Conservation (phyloP, 1,140 invertebrate genomes). For the Dreissena rostriformis region DNA sequence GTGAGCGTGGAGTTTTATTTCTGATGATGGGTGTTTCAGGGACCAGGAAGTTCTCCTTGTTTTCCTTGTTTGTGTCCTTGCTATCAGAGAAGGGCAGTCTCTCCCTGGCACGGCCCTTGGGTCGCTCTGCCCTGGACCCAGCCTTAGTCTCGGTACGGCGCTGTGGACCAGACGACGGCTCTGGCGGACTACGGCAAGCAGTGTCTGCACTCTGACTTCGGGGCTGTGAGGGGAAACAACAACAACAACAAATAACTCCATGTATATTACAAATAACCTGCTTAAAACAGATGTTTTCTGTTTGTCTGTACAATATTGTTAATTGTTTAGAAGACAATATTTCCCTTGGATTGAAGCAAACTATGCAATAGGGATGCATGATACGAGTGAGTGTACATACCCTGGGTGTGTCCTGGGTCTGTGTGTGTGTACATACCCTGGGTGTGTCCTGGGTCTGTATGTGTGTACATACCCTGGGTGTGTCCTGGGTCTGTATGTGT, state of each 20-base stretch:
- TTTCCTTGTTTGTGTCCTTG: conserved; percentile 56
- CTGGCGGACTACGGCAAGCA: conserved; percentile 34
- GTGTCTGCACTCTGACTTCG: conserved; percentile 64
- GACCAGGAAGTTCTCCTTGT: conserved; percentile 81
- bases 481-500: conserved; percentile 55
- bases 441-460: conserved; percentile 59
- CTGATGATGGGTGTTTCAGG: conserved; percentile 73
- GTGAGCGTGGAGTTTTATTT: conserved; percentile 37
- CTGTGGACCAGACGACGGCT: conserved; percentile 12
- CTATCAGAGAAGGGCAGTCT: conserved; percentile 63
- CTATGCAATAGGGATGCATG: too few relatives aligned
- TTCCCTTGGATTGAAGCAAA: too few relatives aligned
- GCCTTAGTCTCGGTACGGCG: conserved; percentile 29
- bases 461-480: too few relatives aligned
- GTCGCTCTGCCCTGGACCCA: conserved; percentile 49
- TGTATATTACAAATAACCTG: too few relatives aligned
- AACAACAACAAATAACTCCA: neutral
- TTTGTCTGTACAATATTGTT: too few relatives aligned
- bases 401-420: conserved; percentile 60
- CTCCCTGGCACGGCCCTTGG: conserved; percentile 66
- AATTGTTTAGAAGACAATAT: too few relatives aligned
- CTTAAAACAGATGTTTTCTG: too few relatives aligned
- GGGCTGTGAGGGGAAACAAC: conserved; percentile 27
- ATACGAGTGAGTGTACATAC: too few relatives aligned
- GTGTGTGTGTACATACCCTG: too few relatives aligned